phyloP scores from a whole-genome alignment of 2,797 vertebrate species.

The Acipenser ruthenus region DNA sequence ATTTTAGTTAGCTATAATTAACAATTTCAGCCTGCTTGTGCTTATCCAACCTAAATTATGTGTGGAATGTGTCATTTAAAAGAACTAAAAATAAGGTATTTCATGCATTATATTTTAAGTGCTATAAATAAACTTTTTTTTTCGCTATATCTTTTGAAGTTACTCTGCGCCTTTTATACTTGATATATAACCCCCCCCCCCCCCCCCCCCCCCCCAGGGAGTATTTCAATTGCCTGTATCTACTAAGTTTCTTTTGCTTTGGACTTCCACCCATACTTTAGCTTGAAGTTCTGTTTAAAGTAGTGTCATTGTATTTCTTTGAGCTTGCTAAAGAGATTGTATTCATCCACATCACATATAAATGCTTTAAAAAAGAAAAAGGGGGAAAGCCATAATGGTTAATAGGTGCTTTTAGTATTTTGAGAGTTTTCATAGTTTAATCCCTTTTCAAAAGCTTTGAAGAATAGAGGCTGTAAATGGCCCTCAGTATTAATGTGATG shows the following conservation, averaged over 20 bases:
- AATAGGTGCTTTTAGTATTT: conserved; percentile 96
- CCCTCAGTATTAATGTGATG: conserved; percentile 99
- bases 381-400: conserved; percentile 57
- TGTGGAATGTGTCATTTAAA: too few relatives aligned
- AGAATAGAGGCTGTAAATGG: conserved; percentile 96
- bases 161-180: too few relatives aligned
- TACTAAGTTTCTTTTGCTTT: background rate
- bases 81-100: too few relatives aligned
- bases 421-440: conserved; percentile 98
- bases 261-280: background rate
- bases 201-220: too few relatives aligned
- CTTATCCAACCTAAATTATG: too few relatives aligned
- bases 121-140: too few relatives aligned
- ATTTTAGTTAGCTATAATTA: too few relatives aligned
- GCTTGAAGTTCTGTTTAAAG: conserved; percentile 22
- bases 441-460: conserved; percentile 96
- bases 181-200: too few relatives aligned
- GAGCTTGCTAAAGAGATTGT: conserved; percentile 32
- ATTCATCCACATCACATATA: conserved; percentile 35
- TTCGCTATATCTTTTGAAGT: too few relatives aligned
- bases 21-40: too few relatives aligned
- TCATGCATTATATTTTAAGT: too few relatives aligned
- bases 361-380: conserved; percentile 47
- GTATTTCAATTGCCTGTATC: too few relatives aligned
- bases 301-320: conserved; percentile 27